Evolutionary conservation across 1,140 invertebrate genomes (phyloP).

Genomic region (Mya arenaria): DNA sequence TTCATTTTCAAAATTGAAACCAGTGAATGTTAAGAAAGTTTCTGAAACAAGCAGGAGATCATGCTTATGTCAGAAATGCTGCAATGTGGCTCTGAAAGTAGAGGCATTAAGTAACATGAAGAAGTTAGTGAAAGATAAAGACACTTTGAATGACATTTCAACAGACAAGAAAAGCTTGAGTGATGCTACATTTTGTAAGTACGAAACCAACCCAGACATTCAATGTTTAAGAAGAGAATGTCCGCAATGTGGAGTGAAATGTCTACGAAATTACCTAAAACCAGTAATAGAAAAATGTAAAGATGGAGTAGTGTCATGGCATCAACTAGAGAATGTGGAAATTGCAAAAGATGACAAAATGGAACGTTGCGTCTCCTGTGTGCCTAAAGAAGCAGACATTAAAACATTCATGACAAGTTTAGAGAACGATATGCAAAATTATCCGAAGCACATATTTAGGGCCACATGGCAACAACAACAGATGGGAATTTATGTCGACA

Average conservation of each 20-base stretch:
- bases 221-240: conserved; percentile 45
- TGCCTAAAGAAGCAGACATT: conserved; percentile 32
- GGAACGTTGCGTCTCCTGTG: conserved; percentile 45
- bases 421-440: conserved; percentile 12
- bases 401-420: conserved; percentile 7
- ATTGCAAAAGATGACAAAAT: conserved; percentile 47
- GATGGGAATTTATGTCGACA: conserved; percentile 29
- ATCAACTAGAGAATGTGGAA: conserved; percentile 41
- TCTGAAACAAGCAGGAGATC: conserved; percentile 53
- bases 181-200: conserved; percentile 30
- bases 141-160: background rate
- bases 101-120: conserved; percentile 38
- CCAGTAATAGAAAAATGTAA: conserved; percentile 20
- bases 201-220: conserved; percentile 15
- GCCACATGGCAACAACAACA: conserved; percentile 45
- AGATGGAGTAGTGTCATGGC: conserved; percentile 31
- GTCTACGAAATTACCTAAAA: conserved; percentile 26
- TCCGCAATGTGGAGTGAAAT: conserved; percentile 7
- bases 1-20: conserved; percentile 49
- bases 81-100: conserved; percentile 55
- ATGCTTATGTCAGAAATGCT: conserved; percentile 55
- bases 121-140: conserved; percentile 13
- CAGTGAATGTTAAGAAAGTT: conserved; percentile 52
- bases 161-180: conserved; percentile 12
- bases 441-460: conserved; percentile 30